Percentiles rank a stretch among this genome's conserved stretches.
Evolutionary conservation across 2,888 invertebrate species (phyloP).

Genomic region (Phyto melanocephala): DNA sequence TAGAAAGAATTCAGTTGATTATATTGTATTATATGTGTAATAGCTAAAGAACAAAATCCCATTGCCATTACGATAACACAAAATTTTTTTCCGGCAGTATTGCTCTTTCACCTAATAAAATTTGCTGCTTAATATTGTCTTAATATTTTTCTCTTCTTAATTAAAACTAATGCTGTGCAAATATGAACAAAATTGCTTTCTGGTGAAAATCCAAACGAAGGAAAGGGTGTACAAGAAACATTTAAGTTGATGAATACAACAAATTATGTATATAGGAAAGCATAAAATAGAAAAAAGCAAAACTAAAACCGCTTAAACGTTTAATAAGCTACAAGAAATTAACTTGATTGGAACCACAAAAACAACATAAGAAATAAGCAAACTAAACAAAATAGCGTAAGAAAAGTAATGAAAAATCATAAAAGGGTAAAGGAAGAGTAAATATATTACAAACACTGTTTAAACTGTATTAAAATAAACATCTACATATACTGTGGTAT

Average conservation of each 20-base stretch:
- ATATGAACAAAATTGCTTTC: slow-evolving; percentile 68
- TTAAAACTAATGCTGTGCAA: slow-evolving; percentile 77
- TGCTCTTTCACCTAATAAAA: background rate
- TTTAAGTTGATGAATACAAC: slow-evolving; percentile 8
- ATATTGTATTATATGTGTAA: too few species aligned
- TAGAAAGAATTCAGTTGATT: too few species aligned
- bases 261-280: too few species aligned
- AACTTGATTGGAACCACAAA: background rate
- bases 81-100: background rate
- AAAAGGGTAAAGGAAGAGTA: too few species aligned
- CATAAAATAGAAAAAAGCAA: slow-evolving; percentile 3
- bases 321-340: slow-evolving; percentile 1
- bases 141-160: slow-evolving; percentile 71
- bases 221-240: background rate
- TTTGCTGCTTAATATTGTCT: slow-evolving; percentile 63
- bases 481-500: too few species aligned
- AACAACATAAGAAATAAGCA: background rate
- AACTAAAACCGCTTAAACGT: background rate
- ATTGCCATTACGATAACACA: slow-evolving; percentile 41
- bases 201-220: background rate
- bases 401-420: too few species aligned
- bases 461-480: too few species aligned
- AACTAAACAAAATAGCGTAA: background rate
- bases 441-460: too few species aligned
- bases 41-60: too few species aligned